A percentile compares a stretch with the other conserved stretches of the same genome.
These are phyloP conservation scores for Actinernus sp. DNA, from an alignment of 92 coral and sea anemone genomes.

Conservation along the genomic window DNA sequence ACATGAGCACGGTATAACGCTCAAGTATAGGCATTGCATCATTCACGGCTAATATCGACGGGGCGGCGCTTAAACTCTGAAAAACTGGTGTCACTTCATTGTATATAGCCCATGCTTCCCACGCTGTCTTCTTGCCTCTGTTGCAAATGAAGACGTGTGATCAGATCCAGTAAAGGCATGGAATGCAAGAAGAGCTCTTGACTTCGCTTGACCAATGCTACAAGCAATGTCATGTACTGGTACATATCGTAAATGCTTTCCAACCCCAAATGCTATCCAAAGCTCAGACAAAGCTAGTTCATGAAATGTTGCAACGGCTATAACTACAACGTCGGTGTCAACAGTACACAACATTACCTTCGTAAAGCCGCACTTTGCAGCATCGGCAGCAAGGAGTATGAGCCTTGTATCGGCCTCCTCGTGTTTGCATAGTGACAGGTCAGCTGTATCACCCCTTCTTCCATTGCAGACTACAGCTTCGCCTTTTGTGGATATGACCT, in stretches of 20 bases:
- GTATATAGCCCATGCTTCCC: conserved; percentile 59
- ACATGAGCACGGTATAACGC: conserved; percentile 39
- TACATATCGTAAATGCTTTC: conserved; percentile 59
- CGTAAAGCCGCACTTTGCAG: conserved; percentile 6
- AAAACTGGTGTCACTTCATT: conserved; percentile 35
- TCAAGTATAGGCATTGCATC: conserved; percentile 33
- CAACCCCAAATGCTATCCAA: conserved; percentile 65
- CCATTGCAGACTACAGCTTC: conserved; percentile 15
- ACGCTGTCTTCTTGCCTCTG: conserved; percentile 75
- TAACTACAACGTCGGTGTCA: conserved; percentile 60
- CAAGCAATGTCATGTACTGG: conserved; percentile 46
- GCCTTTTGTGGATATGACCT: conserved; percentile 5
- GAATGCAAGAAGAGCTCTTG: conserved; percentile 62
- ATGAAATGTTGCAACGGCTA: conserved; percentile 22
- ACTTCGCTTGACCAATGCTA: conserved; percentile 26
- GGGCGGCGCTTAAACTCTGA: conserved; percentile 11
- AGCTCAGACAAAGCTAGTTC: conserved; percentile 25
- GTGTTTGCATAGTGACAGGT: conserved; percentile 48
- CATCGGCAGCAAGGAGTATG: conserved; percentile 20
- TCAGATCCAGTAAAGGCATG: conserved; percentile 61
- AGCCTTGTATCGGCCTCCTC: conserved; percentile 39
- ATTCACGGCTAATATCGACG: conserved; percentile 8
- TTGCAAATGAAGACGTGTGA: conserved; percentile 59
- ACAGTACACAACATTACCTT: conserved; percentile 35
- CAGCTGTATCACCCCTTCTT: conserved; percentile 25